These are phyloP conservation scores for Cerceris rybyensis DNA, from an alignment of 2,888 invertebrate species.

Conservation along the genomic window DNA sequence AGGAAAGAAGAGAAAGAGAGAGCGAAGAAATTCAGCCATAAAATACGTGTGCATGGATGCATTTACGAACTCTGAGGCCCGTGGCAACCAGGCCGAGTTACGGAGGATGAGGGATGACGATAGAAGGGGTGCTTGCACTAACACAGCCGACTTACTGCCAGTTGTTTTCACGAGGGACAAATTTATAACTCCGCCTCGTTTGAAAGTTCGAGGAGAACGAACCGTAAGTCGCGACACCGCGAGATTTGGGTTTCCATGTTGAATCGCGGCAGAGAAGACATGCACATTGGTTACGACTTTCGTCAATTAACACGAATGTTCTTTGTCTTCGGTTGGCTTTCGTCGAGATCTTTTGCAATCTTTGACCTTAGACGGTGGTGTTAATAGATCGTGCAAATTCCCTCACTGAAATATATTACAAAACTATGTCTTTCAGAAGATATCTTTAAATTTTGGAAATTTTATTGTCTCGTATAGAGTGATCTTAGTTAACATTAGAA, in stretches of 20 bases:
- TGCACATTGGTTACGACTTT: conserved; percentile 24
- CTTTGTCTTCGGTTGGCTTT: conserved; percentile 53
- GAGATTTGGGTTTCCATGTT: conserved; percentile 26
- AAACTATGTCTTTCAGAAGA: too few relatives aligned
- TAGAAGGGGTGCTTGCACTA: conserved; percentile 22
- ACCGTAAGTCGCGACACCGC: conserved; percentile 47
- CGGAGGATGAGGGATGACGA: conserved; percentile 46
- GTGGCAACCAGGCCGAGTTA: conserved; percentile 42
- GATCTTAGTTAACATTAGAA: too few relatives aligned
- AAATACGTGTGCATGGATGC: conserved; percentile 77
- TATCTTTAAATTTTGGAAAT: too few relatives aligned
- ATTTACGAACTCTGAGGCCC: conserved; percentile 67
- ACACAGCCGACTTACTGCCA: conserved; percentile 50
- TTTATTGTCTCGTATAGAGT: too few relatives aligned
- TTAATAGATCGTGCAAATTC: too few relatives aligned
- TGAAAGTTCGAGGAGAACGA: conserved; percentile 52
- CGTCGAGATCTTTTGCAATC: background rate
- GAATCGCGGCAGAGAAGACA: conserved; percentile 13
- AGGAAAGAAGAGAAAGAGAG: conserved; percentile 35
- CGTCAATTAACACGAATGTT: conserved; percentile 62
- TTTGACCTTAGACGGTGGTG: too few relatives aligned
- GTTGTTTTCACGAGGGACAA: conserved; percentile 71
- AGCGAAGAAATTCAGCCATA: conserved; percentile 66
- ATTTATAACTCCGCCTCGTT: conserved; percentile 68
- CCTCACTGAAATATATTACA: too few relatives aligned